A percentile compares a stretch with the other conserved stretches of the same genome.
Evolutionary conservation across 2,797 vertebrate species (phyloP).

Genomic region (Pipistrellus pygmaeus): DNA sequence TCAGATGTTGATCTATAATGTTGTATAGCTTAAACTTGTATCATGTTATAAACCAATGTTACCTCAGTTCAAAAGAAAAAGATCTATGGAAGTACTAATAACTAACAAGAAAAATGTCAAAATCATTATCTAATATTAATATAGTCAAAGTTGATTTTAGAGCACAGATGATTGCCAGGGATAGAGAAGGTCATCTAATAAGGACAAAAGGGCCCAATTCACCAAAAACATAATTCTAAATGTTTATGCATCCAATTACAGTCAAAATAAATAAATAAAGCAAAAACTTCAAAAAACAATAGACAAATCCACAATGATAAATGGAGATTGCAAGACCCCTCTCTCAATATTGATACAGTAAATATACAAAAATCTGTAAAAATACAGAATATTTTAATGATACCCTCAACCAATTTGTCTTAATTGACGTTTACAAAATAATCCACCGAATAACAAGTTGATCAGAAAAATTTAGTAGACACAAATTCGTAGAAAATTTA

Average conservation of each 20-base stretch:
- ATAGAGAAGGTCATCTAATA: slow-evolving; percentile 36
- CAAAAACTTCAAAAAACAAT: slow-evolving; percentile 7
- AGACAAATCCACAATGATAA: neutral
- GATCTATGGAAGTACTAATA: neutral
- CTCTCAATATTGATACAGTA: neutral
- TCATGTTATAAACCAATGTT: neutral
- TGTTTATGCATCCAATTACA: neutral
- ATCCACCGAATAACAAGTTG: neutral
- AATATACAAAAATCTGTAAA: slow-evolving; percentile 4
- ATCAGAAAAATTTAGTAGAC: neutral
- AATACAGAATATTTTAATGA: neutral
- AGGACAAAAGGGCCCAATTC: neutral
- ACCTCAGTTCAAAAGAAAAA: neutral
- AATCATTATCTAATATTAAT: slow-evolving; percentile 44
- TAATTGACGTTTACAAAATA: neutral
- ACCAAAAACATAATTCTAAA: slow-evolving; percentile 4
- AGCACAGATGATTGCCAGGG: neutral
- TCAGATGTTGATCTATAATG: neutral
- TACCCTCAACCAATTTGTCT: neutral
- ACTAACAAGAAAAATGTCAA: neutral
- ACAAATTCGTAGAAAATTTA: neutral
- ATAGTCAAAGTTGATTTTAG: slow-evolving; percentile 24
- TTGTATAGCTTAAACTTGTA: neutral
- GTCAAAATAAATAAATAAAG: slow-evolving; percentile 39
- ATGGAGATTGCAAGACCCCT: neutral